phyloP scores from a whole-genome alignment of 2,113 vertebrate species.

The Lycaon pictus region DNA sequence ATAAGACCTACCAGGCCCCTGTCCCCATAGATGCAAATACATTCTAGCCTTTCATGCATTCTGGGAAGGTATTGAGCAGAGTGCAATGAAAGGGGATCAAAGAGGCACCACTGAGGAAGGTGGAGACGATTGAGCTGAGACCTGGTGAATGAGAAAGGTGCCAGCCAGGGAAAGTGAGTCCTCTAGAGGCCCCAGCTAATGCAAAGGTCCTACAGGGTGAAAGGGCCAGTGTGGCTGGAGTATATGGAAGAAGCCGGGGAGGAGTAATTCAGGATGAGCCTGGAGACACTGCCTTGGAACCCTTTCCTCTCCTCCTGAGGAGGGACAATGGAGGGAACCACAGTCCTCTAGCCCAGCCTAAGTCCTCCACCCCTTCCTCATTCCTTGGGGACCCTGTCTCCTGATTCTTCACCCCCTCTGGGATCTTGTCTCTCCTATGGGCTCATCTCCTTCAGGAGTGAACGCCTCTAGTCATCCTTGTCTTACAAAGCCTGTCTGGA shows the following conservation, averaged over 20 bases:
- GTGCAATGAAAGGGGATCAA: neutral
- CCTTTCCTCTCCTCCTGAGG: neutral
- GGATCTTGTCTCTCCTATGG: neutral
- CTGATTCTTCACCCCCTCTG: neutral
- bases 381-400: neutral
- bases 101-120: neutral
- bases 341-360: too few species aligned
- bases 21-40: neutral
- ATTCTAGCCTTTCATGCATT: neutral
- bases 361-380: neutral
- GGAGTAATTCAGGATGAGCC: neutral
- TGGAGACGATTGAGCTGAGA: neutral
- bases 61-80: neutral
- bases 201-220: neutral
- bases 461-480: neutral
- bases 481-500: neutral
- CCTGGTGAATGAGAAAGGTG: neutral
- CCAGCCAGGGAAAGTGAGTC: neutral
- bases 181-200: neutral
- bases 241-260: neutral
- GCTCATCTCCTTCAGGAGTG: neutral
- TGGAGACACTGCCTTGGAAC: neutral
- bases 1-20: neutral
- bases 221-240: neutral
- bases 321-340: neutral